Evolutionary conservation across 2,888 invertebrate genomes (phyloP), one percentile per base, ranked within the genome.

Genomic region (Gryllus longicercus): DNA sequence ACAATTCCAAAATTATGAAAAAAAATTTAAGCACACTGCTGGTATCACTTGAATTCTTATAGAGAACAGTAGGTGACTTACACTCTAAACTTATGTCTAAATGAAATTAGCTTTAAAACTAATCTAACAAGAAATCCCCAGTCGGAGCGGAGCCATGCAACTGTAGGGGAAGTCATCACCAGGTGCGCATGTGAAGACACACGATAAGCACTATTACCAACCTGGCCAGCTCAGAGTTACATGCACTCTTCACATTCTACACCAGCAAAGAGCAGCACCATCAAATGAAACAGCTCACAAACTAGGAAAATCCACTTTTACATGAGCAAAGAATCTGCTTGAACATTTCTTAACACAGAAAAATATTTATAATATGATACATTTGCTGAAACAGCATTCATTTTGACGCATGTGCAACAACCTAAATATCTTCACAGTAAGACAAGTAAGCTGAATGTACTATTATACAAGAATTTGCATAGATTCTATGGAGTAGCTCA

Each of bases 61-160:
- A 38, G 8, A 38, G 38, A 38, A 38, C 38, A 38, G 38, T 38
- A 38, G 38, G 38, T 38, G 38, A 38, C 38, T 38, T 38, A 38
- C 38, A 63, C n/a, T n/a, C 63, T 83, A 82, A 83, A 49, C 75
- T 80, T 80, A 63, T 5, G 16, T 63, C 63, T 63, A 84, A 80
- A 75, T 80, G 75, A 80, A 78, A 81, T 75, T 75, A 25, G 21
- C 75, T 77, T 80, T 78, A 51, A 76, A 82, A 79, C 80, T 80
- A 82, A 79, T 80, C 82, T 80, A 82, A 82, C 82, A 81, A 82
- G 80, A 79, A 79, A 80, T 77, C 80, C 82, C 78, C 80, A 79
- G 78, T 79, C 76, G 80, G 80, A 82, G 76, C 78, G 78, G 80
- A 81, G 80, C 80, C 82, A 82, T 82, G 82, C 82, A 80, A 76